phyloP scores from a whole-genome alignment of 2,888 invertebrate genomes.

The Schrankia costaestrigalis region DNA sequence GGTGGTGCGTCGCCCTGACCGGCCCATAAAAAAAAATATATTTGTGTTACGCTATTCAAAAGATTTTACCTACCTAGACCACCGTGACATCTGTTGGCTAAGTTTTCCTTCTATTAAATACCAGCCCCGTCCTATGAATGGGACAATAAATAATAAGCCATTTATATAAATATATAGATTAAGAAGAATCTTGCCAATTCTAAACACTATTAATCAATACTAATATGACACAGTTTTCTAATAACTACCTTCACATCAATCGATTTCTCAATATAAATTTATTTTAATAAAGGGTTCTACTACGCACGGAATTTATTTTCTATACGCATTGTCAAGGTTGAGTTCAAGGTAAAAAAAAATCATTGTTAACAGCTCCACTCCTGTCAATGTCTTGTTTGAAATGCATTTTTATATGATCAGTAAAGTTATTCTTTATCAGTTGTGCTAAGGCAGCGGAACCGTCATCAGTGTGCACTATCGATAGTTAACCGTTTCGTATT shows the following conservation, averaged over 20 bases:
- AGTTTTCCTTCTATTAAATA: too few species aligned
- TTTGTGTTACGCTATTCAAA: too few species aligned
- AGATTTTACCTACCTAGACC: too few species aligned
- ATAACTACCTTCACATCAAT: constrained; percentile 20
- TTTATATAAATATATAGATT: too few species aligned
- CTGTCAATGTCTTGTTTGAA: constrained; percentile 46
- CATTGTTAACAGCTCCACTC: constrained; percentile 45
- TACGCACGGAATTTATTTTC: constrained; percentile 30
- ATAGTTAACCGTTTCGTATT: constrained; percentile 9
- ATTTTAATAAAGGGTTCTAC: constrained; percentile 26
- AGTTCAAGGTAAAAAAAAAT: constrained; percentile 41
- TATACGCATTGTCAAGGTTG: constrained; percentile 38
- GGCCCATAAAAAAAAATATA: too few species aligned
- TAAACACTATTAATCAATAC: constrained; percentile 9
- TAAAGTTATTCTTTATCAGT: constrained; percentile 52
- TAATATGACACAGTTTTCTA: constrained; percentile 26
- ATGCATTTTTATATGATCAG: constrained; percentile 64
- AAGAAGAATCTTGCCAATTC: too few species aligned
- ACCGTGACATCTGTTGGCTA: too few species aligned
- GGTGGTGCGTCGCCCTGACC: too few species aligned
- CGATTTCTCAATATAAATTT: constrained; percentile 16
- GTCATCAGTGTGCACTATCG: constrained; percentile 15
- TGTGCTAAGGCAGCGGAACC: constrained; percentile 30
- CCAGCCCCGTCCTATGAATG: too few species aligned
- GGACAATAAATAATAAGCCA: too few species aligned